Evolutionary conservation across 1,140 invertebrate species (phyloP), one percentile per base, ranked within the genome.

Genomic region (Mercenaria mercenaria): DNA sequence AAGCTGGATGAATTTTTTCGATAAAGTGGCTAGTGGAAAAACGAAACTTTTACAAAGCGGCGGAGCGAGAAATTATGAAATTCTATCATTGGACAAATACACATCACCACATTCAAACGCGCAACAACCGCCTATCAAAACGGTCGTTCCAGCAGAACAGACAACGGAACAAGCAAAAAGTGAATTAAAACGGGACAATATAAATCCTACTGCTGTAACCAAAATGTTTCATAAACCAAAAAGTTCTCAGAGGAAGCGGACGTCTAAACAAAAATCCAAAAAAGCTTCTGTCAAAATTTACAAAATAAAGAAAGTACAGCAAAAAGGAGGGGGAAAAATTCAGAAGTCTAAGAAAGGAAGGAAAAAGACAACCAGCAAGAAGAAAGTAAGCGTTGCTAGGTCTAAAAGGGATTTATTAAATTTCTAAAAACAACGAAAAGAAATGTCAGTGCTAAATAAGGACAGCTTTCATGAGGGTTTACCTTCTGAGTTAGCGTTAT

Each of bases 1-100:
- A 34, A 83, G 56, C 50, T 83, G 81, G 81, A 50, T 83, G 41
- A 20, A 83, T 67, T 82, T 83, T 69, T 83, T 83, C 32, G 81
- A 83, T 67, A 20, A 50, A 26, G 81, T 67, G 2, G 56, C 50
- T 37, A 67, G 59, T 47, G n/a, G 81, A 59, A 52, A 81, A 61
- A 59, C 79, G 11, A 34, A 10, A 20, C 29, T 81, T 10, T 47
- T 47, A 15, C 77, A 81, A 37, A n/a, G 3, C 3, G 74, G 77
- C 4, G 77, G 50, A 18, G 50, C 37, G 26, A 52, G 50, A 59
- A 20, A 37, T 72, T 72, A 4, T 64, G 8, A 64, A 32, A 64
- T 32, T 6, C 67, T 41, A 20, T 69, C 67, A 41, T 41, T 34
- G 29, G 67, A 69, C 32, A 37, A 69, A 13, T 41, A 69, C 32